Conservation (phyloP, 1,140 invertebrate genomes). For the Sitodiplosis mosellana region DNA sequence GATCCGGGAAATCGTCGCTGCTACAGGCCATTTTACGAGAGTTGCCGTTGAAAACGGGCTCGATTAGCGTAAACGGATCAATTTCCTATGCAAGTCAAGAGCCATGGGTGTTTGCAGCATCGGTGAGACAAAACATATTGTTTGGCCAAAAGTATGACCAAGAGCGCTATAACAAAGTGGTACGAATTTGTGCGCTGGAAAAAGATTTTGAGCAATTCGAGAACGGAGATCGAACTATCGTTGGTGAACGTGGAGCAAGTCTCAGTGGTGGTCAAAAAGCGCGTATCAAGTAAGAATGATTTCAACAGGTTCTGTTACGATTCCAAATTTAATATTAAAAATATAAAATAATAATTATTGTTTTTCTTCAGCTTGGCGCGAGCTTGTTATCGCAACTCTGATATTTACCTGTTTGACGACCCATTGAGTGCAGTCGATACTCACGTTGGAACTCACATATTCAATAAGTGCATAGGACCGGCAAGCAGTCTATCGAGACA, state of each 20-base stretch:
- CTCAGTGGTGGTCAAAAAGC: conserved; percentile 75
- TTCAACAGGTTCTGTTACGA: neutral
- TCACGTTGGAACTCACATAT: conserved; percentile 50
- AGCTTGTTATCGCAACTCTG: conserved; percentile 45
- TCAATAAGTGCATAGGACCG: conserved; percentile 39
- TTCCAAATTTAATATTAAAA: neutral
- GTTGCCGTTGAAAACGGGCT: conserved; percentile 9
- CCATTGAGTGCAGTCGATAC: conserved; percentile 64
- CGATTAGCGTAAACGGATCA: conserved; percentile 11
- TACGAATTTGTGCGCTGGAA: conserved; percentile 40
- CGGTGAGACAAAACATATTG: conserved; percentile 53
- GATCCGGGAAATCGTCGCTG: conserved; percentile 34
- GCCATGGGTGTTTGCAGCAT: conserved; percentile 32
- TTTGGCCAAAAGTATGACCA: conserved; percentile 47
- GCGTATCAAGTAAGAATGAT: conserved; percentile 51
- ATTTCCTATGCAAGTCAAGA: conserved; percentile 19
- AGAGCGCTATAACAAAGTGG: conserved; percentile 34
- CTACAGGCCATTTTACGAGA: conserved; percentile 26
- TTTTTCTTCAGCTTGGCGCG: conserved; percentile 14
- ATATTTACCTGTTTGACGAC: conserved; percentile 70
- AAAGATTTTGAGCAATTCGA: conserved; percentile 59
- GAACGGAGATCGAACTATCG: conserved; percentile 55
- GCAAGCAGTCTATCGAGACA: conserved; percentile 25
- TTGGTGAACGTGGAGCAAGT: conserved; percentile 64
- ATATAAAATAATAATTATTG: too few species aligned